Evolutionary conservation across 2,888 invertebrate genomes (phyloP).

Genomic region (Diarsia mendica): DNA sequence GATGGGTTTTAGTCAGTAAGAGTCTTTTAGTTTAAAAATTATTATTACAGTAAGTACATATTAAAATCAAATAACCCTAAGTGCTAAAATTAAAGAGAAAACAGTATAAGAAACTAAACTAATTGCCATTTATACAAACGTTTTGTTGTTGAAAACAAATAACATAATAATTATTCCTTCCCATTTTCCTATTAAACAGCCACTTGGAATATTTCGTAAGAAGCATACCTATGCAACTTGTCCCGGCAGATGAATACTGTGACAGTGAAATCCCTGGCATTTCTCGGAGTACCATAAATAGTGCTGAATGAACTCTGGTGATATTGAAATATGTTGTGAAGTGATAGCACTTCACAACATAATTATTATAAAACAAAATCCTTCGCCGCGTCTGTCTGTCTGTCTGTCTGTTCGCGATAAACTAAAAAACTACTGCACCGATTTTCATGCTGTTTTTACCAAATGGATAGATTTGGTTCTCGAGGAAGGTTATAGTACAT

Average conservation of each 20-base stretch:
- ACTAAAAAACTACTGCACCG: no score
- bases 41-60: no score
- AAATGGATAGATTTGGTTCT: no score
- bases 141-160: no score
- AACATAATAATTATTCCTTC: not conserved
- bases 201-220: not conserved
- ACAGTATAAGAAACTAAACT: not conserved
- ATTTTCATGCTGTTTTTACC: no score
- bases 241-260: not conserved
- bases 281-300: not conserved
- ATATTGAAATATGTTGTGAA: slow-evolving; percentile 3
- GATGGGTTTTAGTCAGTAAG: no score
- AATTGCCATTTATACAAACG: not conserved
- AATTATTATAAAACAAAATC: no score
- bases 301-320: not conserved
- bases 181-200: not conserved
- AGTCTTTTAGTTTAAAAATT: no score
- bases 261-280: not conserved
- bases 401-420: no score
- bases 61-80: not conserved
- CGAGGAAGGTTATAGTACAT: no score
- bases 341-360: no score
- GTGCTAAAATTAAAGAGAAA: not conserved
- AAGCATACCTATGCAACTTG: slow-evolving; percentile 11
- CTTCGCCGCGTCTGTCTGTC: no score